Base-by-base conservation (phyloP, 2,113 vertebrate species). In the Propithecus coquereli region DNA sequence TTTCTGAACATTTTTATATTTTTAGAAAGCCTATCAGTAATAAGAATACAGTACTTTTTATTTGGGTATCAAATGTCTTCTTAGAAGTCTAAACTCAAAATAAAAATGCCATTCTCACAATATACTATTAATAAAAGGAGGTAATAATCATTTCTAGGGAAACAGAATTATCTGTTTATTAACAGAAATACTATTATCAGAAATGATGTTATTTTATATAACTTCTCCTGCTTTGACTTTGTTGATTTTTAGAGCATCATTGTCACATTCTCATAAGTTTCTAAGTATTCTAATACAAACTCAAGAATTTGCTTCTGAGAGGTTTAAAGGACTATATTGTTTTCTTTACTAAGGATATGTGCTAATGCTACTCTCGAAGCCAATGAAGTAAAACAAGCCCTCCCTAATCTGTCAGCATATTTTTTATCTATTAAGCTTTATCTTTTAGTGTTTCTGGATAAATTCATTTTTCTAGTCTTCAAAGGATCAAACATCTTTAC, bases 11-110 rank as follows among this genome's bases (percentile, higher is more conserved):
- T 32, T 43, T 79, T 65, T 50, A 1, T 90, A 30, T 30, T 45
- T 71, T 85, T 85, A 13, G 18, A 96, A 91, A 97, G 61, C 8
- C 43, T 89, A 91, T 18, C 95, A n/a, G 34, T 83, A 93, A 63
- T 84, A 89, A 94, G 52, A 90, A 86, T 61, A 94, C 5, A 81
- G 18, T 25, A 91, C 10, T 65, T 94, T 86, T 83, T 22, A 95
- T 95, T 96, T 95, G 50, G 30, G 73, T 88, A 94, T 68, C 37
- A 95, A 86, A 89, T 76, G 30, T 81, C 63, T 97, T 96, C 63
- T 90, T 87, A 94, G n/a, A 71, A 93, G 12, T 91, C 77, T 79
- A 89, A 90, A 18, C 6, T 52, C 52, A 77, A 95, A 95, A 32
- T 45, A 77, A 95, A 95, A 32, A 73, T 65, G 47, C 12, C 17